Base-by-base conservation (phyloP, 1,140 invertebrate genomes). In the Zaprionus davidi region DNA sequence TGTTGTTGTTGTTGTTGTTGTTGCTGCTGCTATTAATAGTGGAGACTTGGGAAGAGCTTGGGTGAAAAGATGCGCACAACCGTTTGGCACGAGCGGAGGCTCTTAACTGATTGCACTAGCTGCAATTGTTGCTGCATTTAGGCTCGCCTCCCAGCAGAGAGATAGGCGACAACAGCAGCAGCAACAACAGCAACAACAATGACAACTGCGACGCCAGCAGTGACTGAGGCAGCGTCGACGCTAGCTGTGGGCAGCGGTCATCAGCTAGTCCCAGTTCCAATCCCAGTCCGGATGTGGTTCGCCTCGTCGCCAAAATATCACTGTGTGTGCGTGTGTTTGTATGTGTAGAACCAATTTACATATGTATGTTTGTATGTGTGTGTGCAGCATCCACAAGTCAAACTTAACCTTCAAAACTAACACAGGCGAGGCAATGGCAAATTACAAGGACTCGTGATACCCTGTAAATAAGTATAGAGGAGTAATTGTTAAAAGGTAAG, bases 11-110 rank as follows among this genome's bases (percentile, higher is more conserved):
- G 22, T 26, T 64, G 34, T 58, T 58, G 56, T 13, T 41, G 22
- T 17, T 56, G 53, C 46, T 58, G 38, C 36, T 22, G 38, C 49
- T 28, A n/a, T 12, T 72, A 51, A 5, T 60, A 41, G 20, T 59
- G 67, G 44, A 51, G 38, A 51, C 55, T 78, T 46, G 41, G 15
- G 76, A 36, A 49, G 34, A 70, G 41, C 38, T 46, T 74, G 71
- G 31, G 34, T 44, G 60, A 60, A 51, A 67, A 75, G 82, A 90
- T 82, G 79, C 76, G 78, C 79, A 84, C 84, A 88, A 84, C 86
- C 90, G 91, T 73, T 80, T 85, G 76, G 74, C 79, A 87, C 90
- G 90, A 92, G 90, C 71, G 76, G 76, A 91, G 78, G 79, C 87
- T 87, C 78, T 91, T 85, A 84, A 92, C 91, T 92, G 91, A 92